A percentile compares a stretch with the other conserved stretches of the same genome.
These are phyloP conservation scores for Circaetus cinerascens DNA, from an alignment of 2,113 vertebrate genomes.

Conservation along the genomic window DNA sequence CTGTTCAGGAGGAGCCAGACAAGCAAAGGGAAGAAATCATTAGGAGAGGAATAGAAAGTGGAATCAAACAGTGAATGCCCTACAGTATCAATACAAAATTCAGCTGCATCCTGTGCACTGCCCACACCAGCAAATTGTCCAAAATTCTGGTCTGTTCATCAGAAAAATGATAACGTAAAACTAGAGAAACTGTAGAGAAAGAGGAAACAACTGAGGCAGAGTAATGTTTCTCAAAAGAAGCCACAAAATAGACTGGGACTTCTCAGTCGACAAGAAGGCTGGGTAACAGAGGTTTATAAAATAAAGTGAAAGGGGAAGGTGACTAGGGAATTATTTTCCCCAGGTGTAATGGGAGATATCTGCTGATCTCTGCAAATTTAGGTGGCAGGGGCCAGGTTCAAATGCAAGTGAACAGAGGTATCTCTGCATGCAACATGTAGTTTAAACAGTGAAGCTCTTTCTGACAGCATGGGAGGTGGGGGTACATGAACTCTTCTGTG, in stretches of 20 bases:
- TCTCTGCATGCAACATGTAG: neutral
- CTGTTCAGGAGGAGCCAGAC: neutral
- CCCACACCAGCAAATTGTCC: neutral
- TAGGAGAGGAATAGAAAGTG: neutral
- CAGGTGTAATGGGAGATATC: neutral
- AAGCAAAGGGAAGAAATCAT: neutral
- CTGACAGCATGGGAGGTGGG: neutral
- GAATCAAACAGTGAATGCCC: neutral
- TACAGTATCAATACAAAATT: neutral
- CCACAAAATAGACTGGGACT: neutral
- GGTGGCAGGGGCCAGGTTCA: neutral
- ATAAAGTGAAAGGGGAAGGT: neutral
- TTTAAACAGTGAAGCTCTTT: neutral
- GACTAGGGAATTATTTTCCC: neutral
- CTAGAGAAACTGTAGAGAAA: neutral
- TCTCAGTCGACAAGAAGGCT: neutral
- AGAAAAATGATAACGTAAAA: neutral
- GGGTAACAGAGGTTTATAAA: neutral
- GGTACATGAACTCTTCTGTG: neutral
- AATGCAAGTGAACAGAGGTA: neutral
- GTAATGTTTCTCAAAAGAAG: neutral
- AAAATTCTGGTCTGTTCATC: neutral
- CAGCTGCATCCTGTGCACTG: neutral
- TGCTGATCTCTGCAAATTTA: neutral
- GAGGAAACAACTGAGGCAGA: neutral